phyloP scores from a whole-genome alignment of 2,797 vertebrate genomes.

The Sitta carolinensis region DNA sequence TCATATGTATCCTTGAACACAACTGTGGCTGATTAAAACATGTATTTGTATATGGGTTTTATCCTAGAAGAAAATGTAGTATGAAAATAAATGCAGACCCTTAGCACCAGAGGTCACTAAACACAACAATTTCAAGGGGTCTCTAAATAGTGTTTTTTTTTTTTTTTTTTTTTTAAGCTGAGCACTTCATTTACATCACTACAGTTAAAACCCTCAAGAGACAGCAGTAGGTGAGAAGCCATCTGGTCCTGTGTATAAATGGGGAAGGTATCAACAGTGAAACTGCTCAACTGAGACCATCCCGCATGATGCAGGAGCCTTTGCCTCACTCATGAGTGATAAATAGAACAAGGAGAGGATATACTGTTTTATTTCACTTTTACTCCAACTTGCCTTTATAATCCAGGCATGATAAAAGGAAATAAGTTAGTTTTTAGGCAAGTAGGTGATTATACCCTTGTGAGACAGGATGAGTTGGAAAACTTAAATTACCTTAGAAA shows the following conservation, averaged over 20 bases:
- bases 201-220: not conserved
- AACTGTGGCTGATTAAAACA: not conserved
- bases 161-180: not conserved
- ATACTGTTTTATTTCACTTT: not conserved
- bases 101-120: slow-evolving; percentile 34
- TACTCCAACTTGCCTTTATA: not conserved
- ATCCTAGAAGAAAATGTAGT: not conserved
- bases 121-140: not conserved
- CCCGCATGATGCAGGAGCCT: not conserved
- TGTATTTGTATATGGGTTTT: not conserved
- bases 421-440: not conserved
- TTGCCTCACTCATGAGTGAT: not conserved
- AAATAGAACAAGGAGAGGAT: not conserved
- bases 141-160: not conserved
- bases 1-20: not conserved
- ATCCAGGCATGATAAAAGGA: not conserved
- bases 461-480: not conserved
- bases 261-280: not conserved
- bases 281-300: not conserved
- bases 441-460: not conserved
- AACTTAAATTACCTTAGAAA: not conserved
- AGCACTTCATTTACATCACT: not conserved
- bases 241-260: not conserved
- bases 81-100: not conserved
- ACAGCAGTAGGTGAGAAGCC: not conserved